phyloP scores from a whole-genome alignment of 2,113 vertebrate species.

The Sturnus vulgaris region DNA sequence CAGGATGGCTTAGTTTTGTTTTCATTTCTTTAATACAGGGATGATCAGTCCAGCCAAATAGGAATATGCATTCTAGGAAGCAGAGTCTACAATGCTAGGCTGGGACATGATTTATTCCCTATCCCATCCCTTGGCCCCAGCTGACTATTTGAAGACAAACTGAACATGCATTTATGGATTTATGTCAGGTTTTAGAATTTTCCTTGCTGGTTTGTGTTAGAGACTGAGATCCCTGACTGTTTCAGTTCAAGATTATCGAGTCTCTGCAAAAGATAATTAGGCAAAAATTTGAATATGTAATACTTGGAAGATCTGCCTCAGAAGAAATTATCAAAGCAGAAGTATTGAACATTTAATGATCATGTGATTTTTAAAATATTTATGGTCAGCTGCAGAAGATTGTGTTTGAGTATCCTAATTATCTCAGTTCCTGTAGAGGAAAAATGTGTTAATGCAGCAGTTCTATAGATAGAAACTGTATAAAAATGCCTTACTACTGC shows the following conservation, averaged over 20 bases:
- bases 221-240: not conserved
- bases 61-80: not conserved
- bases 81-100: not conserved
- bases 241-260: not conserved
- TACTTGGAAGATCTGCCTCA: not conserved
- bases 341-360: not conserved
- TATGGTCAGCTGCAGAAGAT: not conserved
- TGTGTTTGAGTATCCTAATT: not conserved
- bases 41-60: not conserved
- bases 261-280: not conserved
- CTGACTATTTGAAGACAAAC: not conserved
- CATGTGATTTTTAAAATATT: not conserved
- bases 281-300: not conserved
- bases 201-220: not conserved
- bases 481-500: not conserved
- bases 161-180: not conserved
- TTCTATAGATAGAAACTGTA: not conserved
- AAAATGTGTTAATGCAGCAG: slow-evolving; percentile 1
- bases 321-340: not conserved
- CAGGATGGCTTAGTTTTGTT: not conserved
- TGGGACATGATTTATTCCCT: not conserved
- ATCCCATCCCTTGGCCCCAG: not conserved
- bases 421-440: not conserved
- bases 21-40: not conserved
- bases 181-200: not conserved